Conservation (phyloP, 2,113 vertebrate species). For the Prunella fulvescens region DNA sequence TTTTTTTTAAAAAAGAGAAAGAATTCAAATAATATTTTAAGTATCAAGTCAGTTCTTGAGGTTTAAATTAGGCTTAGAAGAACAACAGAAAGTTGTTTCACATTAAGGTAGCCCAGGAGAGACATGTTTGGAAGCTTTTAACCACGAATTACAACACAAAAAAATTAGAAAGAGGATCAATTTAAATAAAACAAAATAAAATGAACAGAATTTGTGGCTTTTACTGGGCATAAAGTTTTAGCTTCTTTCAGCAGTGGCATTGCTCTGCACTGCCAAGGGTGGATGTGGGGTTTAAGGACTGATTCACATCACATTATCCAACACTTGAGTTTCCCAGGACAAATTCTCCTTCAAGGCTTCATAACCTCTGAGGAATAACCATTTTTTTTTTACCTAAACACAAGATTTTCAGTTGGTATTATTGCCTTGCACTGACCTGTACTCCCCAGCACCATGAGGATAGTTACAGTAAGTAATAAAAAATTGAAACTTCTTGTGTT, state of each 20-base stretch:
- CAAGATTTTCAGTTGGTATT: neutral
- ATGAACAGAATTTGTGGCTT: neutral
- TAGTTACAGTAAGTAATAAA: neutral
- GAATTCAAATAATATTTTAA: neutral
- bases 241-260: neutral
- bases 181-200: neutral
- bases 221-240: neutral
- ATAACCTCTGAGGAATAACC: neutral
- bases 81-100: neutral
- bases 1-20: neutral
- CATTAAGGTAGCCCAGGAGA: neutral
- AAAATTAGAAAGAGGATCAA: neutral
- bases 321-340: neutral
- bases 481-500: neutral
- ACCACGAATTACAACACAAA: neutral
- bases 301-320: neutral
- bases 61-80: neutral
- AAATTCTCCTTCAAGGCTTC: neutral
- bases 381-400: neutral
- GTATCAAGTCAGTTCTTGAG: neutral
- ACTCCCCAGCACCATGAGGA: neutral
- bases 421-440: rapidly evolving
- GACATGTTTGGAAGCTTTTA: rapidly evolving
- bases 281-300: neutral
- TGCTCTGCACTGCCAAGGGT: neutral